Evolutionary conservation across 1,140 invertebrate genomes (phyloP).

Genomic region (Leptinotarsa defecta): DNA sequence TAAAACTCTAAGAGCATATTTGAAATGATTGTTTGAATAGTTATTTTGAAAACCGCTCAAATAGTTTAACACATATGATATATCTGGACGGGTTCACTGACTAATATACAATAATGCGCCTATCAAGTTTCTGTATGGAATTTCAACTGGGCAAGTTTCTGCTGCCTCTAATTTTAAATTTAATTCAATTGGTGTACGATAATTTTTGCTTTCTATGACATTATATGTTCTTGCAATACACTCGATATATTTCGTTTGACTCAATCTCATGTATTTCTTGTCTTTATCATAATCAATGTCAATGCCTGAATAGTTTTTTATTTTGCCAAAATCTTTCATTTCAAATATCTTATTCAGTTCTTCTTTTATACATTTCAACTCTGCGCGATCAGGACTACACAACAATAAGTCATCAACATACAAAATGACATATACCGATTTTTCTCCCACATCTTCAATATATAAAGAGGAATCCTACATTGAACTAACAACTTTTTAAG

Average conservation of each 20-base stretch:
- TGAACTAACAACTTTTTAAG: not conserved
- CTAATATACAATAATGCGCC: not conserved
- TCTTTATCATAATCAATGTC: not conserved
- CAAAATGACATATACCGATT: too few relatives aligned
- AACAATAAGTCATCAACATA: not conserved
- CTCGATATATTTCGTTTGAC: constrained; percentile 10
- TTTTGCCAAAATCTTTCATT: constrained; percentile 13
- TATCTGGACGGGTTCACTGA: constrained; percentile 12
- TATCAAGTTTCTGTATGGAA: constrained; percentile 10
- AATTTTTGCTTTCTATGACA: not conserved
- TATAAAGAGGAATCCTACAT: not conserved
- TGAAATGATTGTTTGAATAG: constrained; percentile 14
- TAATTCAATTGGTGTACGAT: not conserved
- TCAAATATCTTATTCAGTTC: not conserved
- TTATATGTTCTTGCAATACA: not conserved
- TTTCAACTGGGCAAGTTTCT: not conserved
- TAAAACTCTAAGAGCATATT: constrained; percentile 28
- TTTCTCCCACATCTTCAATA: too few relatives aligned
- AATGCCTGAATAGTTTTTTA: constrained; percentile 2
- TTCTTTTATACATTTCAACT: not conserved
- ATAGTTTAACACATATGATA: constrained; percentile 13
- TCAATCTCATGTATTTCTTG: not conserved
- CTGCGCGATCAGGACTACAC: not conserved
- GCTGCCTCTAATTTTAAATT: not conserved
- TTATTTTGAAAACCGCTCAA: constrained; percentile 23